Evolutionary conservation across 2,888 invertebrate genomes (phyloP), one percentile per base, ranked within the genome.

Genomic region (Oscheius sp.): DNA sequence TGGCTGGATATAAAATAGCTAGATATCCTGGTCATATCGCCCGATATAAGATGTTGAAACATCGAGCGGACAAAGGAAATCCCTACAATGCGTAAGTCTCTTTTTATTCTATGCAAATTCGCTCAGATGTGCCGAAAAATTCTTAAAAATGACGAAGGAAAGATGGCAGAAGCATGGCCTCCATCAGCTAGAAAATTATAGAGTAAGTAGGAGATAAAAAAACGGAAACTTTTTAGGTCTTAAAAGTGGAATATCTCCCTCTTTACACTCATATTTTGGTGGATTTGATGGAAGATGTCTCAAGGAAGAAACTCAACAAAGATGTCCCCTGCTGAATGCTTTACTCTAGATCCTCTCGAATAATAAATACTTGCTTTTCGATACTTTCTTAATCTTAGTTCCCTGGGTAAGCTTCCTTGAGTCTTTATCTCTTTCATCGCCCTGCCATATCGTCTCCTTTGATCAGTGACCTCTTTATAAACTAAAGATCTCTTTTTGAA

Each of bases 41-140:
- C 0, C 91, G 96, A 37, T 98, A 98, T 88, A 93, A 93, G 76
- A 97, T 97, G 97, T 90, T 97, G 78, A 91, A 91, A 81, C 98
- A 83, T 93, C 93, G 85, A 83, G 93, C 93, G 85, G 93, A 94
- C 82, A 3, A 71, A 8, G 72, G 71, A 42, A 96, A 95, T 89
- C 94, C 94, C 15, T 92, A 79, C 27, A 86, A 86, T 57, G 69
- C 70, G 79, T 86, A 50, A 72, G 80, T 73, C n/a, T n/a, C n/a
- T n/a, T n/a, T n/a, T 52, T 65, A 63, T 61, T 6, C 27, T 45
- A 34, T n/a, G n/a, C 5, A 23, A 23, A 46, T 17, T 23, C 25
- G 6, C 37, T 68, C 79, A 55, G 58, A 84, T 82, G 50, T 84
- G 95, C 82, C 88, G 89, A 39, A 50, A 87, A 87, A 71, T 80